phyloP scores from a whole-genome alignment of 2,797 vertebrate species.

The Sebastes glaucus region DNA sequence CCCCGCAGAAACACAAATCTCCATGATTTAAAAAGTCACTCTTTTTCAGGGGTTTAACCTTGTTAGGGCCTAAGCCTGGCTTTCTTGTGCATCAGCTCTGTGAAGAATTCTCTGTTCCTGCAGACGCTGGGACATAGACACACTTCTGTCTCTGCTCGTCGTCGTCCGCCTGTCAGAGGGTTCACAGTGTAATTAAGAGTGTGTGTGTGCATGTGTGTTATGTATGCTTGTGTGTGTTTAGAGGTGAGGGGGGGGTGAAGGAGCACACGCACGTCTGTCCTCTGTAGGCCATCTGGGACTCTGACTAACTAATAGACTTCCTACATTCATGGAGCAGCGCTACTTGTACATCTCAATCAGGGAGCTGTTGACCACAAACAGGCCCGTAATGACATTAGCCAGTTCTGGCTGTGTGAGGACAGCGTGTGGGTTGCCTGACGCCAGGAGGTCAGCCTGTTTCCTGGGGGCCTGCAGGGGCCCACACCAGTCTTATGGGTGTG shows the following conservation, averaged over 20 bases:
- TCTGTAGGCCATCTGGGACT: slow-evolving; percentile 83
- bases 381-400: slow-evolving; percentile 81
- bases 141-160: slow-evolving; percentile 81
- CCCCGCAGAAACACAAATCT: slow-evolving; percentile 99
- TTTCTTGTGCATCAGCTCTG: slow-evolving; percentile 87
- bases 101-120: slow-evolving; percentile 85
- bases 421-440: slow-evolving; percentile 81
- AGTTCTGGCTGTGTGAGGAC: slow-evolving; percentile 72
- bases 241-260: slow-evolving; percentile 48
- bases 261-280: slow-evolving; percentile 73
- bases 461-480: slow-evolving; percentile 71
- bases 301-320: slow-evolving; percentile 83
- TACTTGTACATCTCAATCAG: slow-evolving; percentile 75
- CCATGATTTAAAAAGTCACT: slow-evolving; percentile 98
- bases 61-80: slow-evolving; percentile 97
- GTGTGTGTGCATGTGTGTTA: slow-evolving; percentile 50
- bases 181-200: slow-evolving; percentile 82
- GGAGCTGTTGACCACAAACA: slow-evolving; percentile 78
- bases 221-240: slow-evolving; percentile 58
- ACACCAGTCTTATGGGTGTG: slow-evolving; percentile 36
- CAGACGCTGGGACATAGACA: slow-evolving; percentile 82
- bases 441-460: slow-evolving; percentile 81
- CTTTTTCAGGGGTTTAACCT: slow-evolving; percentile 98
- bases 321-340: slow-evolving; percentile 78
- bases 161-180: slow-evolving; percentile 74